phyloP scores from a whole-genome alignment of 1,140 invertebrate species.

The Drosophila pallidifrons region DNA sequence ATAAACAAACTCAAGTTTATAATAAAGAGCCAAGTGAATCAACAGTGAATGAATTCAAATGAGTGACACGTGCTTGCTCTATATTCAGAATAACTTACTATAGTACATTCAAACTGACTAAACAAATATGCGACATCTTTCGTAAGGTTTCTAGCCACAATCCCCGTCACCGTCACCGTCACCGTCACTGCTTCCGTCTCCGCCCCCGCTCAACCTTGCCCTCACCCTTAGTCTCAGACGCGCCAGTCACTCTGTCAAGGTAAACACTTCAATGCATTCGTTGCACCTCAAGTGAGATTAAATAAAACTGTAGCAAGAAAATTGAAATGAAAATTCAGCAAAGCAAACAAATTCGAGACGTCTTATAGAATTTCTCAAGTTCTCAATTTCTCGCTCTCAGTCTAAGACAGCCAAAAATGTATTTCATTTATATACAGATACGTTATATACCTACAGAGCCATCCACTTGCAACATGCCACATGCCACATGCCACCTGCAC shows the following conservation, averaged over 20 bases:
- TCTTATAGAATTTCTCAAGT: slow-evolving; percentile 54
- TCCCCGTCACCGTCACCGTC: neutral
- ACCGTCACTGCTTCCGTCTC: neutral
- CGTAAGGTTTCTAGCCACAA: slow-evolving; percentile 5
- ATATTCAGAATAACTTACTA: slow-evolving; percentile 21
- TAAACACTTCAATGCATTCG: slow-evolving; percentile 65
- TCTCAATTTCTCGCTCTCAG: slow-evolving; percentile 1
- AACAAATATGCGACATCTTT: slow-evolving; percentile 20
- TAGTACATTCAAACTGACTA: slow-evolving; percentile 1
- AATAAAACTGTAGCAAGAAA: slow-evolving; percentile 76
- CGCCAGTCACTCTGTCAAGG: slow-evolving; percentile 22
- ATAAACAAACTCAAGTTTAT: neutral
- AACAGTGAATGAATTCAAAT: slow-evolving; percentile 19
- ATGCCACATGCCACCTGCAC: slow-evolving; percentile 3
- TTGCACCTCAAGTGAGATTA: slow-evolving; percentile 82
- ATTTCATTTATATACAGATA: slow-evolving; percentile 62
- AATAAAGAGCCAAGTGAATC: slow-evolving; percentile 5
- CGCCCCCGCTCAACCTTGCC: neutral
- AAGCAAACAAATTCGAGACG: slow-evolving; percentile 78
- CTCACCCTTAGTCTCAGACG: neutral
- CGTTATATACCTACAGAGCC: slow-evolving; percentile 24
- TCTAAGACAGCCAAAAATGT: slow-evolving; percentile 55
- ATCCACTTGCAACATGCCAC: neutral
- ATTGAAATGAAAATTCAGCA: slow-evolving; percentile 82
- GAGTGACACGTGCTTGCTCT: neutral